Evolutionary conservation across 2,797 vertebrate genomes (phyloP).

Genomic region (Pygocentrus nattereri): DNA sequence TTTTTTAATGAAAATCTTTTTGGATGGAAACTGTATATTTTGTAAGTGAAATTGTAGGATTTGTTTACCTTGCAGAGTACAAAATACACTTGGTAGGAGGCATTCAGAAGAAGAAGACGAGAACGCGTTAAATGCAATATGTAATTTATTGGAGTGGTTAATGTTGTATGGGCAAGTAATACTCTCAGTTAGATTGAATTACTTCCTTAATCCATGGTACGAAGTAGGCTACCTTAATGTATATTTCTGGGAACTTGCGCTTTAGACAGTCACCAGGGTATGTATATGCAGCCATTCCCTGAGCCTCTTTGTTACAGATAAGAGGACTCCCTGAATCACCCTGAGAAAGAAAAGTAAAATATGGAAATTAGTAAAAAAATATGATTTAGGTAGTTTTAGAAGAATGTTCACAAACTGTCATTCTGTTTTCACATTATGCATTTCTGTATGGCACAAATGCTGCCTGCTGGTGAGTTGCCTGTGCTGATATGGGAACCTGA

Average conservation of each 20-base stretch:
- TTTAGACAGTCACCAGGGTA: rapidly evolving
- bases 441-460: not conserved
- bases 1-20: not conserved
- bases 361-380: not conserved
- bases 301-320: conserved; percentile 66
- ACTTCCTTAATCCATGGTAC: conserved; percentile 71
- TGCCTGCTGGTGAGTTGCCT: not conserved
- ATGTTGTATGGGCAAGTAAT: not conserved
- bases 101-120: not conserved
- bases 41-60: not conserved
- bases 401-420: too few relatives aligned
- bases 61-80: not conserved
- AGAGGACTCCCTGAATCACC: conserved; percentile 80
- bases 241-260: conserved; percentile 65
- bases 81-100: not conserved
- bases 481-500: too few relatives aligned
- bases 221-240: conserved; percentile 68
- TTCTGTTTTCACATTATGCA: too few relatives aligned
- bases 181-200: conserved; percentile 3
- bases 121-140: not conserved
- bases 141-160: not conserved
- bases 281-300: conserved; percentile 66
- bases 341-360: conserved; percentile 50
- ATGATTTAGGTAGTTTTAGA: not conserved
- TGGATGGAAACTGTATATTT: not conserved